Evolutionary conservation across 2,797 vertebrate species (phyloP).

Genomic region (Pterois miles): DNA sequence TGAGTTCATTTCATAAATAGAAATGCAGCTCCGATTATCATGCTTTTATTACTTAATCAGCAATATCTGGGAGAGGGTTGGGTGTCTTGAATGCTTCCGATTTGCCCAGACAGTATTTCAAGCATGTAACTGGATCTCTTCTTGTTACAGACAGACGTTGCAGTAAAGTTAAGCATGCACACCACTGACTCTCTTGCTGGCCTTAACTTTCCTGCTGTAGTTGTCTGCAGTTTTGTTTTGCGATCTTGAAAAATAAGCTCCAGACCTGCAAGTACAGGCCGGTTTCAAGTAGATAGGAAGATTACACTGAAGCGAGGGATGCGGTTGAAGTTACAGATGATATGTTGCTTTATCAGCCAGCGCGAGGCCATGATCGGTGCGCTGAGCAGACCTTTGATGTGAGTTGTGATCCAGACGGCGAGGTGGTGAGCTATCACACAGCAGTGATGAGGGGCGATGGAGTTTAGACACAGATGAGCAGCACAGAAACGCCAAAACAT

Average conservation of each 20-base stretch:
- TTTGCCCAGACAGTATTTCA: conserved; percentile 50
- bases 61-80: conserved; percentile 52
- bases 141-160: conserved; percentile 10
- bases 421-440: conserved; percentile 29
- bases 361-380: conserved; percentile 8
- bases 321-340: conserved; percentile 51
- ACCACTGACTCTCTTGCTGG: neutral
- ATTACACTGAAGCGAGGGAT: conserved; percentile 39
- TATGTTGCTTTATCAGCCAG: conserved; percentile 58
- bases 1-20: conserved; percentile 64
- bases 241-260: conserved; percentile 3
- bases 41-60: conserved; percentile 72
- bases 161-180: conserved; percentile 24
- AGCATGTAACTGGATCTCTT: conserved; percentile 45
- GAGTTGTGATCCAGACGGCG: conserved; percentile 44
- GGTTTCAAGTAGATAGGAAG: conserved; percentile 29
- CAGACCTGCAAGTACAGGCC: conserved; percentile 18
- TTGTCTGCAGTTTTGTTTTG: conserved; percentile 11
- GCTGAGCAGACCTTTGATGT: conserved; percentile 48
- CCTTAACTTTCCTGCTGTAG: neutral
- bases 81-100: conserved; percentile 65
- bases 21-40: conserved; percentile 67
- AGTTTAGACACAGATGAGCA: conserved; percentile 43
- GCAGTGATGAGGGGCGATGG: conserved; percentile 15
- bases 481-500: conserved; percentile 44